A percentile compares a stretch with the other conserved stretches of the same genome.
These are phyloP conservation scores for Seriola aureovittata DNA, from an alignment of 2,113 vertebrate species.

Conservation along the genomic window DNA sequence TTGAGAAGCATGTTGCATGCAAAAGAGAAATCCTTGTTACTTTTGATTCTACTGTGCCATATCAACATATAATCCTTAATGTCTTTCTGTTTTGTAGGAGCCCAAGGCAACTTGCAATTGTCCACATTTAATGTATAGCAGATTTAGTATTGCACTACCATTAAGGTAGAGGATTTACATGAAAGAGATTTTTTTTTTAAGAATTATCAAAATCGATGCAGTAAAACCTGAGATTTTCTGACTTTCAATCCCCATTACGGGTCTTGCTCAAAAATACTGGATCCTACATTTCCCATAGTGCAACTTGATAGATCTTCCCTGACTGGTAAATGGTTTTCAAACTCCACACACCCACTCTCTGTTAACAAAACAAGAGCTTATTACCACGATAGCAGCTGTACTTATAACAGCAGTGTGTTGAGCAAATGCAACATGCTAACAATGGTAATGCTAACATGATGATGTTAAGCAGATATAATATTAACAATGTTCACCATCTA, in stretches of 20 bases:
- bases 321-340: background rate
- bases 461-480: background rate
- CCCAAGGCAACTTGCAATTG: slow-evolving; percentile 20
- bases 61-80: slow-evolving; percentile 24
- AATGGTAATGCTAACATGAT: background rate
- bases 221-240: background rate
- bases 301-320: background rate
- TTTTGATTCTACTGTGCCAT: background rate
- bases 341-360: background rate
- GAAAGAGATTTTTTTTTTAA: background rate
- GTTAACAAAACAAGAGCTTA: background rate
- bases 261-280: background rate
- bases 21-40: slow-evolving; percentile 9
- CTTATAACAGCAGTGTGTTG: background rate
- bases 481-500: background rate
- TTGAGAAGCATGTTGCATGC: background rate
- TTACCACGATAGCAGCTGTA: background rate
- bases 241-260: background rate
- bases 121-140: slow-evolving; percentile 29
- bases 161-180: too few relatives aligned
- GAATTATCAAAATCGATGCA: background rate
- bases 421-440: background rate
- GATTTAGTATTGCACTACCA: background rate
- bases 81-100: slow-evolving; percentile 17
- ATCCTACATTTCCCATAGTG: background rate